Base-by-base conservation (phyloP, 2,888 invertebrate genomes). In the Anticlea derivata region DNA sequence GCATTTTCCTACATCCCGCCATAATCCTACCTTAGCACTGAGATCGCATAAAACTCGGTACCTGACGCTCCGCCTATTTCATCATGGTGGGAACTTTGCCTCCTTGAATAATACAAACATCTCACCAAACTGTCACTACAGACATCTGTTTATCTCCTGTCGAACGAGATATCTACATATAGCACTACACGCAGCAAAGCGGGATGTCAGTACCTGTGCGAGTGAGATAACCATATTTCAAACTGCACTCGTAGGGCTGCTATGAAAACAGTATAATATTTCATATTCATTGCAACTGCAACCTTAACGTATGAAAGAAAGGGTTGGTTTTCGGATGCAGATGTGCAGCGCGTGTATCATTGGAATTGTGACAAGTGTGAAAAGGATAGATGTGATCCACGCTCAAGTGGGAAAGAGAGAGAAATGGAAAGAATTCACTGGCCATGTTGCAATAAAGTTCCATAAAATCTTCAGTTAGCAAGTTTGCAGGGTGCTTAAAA, bases 121-220 rank as follows among this genome's bases (percentile, higher is more conserved):
- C 78, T 74, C 73, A 75, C 70, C 65, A 68, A 75, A 75, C 70
- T 78, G 76, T 78, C 78, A 81, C 77, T 75, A 75, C 82, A 78
- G 70, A 87, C 78, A 83, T 83, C 84, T 79, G 78, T 75, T 87
- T 85, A 89, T 88, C 87, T 88, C 86, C 66, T 60, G 61, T 66
- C 63, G 80, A 87, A 83, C 71, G 89, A 86, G 88, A 89, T 89
- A 89, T 82, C 88, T 85, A 86, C 81, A 87, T 85, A 80, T 81
- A 86, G 75, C 73, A 75, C 68, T 69, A 78, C 75, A 73, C 83
- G 83, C 71, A 85, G 67, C 82, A 73, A 85, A 90, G 71, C 75
- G 86, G 82, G 89, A 89, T 77, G 79, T 74, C 73, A 66, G 61
- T 58, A 68, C 64, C 65, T 55, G 86, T 61, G 79, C 67, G 83